Evolutionary conservation across 1,140 invertebrate genomes (phyloP), one percentile per base, ranked within the genome.

Genomic region (Psix sp.): DNA sequence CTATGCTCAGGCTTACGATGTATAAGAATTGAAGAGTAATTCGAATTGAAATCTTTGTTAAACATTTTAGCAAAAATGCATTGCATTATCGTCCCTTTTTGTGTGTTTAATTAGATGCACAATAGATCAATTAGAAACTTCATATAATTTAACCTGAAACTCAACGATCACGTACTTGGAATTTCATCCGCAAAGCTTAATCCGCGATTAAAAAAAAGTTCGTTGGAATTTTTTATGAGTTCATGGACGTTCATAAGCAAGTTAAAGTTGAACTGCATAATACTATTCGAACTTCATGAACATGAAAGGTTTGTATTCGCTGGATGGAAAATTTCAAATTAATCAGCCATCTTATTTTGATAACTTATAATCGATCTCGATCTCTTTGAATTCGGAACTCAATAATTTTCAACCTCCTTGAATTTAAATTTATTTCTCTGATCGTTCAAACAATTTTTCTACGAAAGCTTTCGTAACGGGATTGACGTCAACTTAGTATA

Each of bases 291-390:
- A 52, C 39, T 63, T 62, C 10, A 4, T 9, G 16, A 62, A 42
- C 45, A 49, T 9, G 7, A 17, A 38, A 42, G 29, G 17, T 33
- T 36, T 63, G 35, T 63, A 48, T 35, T 13, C 43, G 31, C 18
- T n/a, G 38, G 4, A 13, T 33, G 24, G 11, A 57, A 51, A 45
- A 43, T 18, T 63, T 24, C 18, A n/a, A 17, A 36, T 40, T 45
- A 36, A 52, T 52, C 46, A 52, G 15, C 2, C 31, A 21, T 45
- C 43, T 63, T 42, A 48, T 62, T 62, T 62, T n/a, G 13, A 63
- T 52, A 52, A 63, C 18, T 52, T 63, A 43, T 52, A 52, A 43
- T 52, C 29, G 15, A 45, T 63, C 45, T 15, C 18, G 20, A 20
- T 43, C 11, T 33, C 13, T 31, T 33, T 21, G 14, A 18, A 49